Conservation (phyloP, 2,888 invertebrate genomes). For the Agriopis marginaria region DNA sequence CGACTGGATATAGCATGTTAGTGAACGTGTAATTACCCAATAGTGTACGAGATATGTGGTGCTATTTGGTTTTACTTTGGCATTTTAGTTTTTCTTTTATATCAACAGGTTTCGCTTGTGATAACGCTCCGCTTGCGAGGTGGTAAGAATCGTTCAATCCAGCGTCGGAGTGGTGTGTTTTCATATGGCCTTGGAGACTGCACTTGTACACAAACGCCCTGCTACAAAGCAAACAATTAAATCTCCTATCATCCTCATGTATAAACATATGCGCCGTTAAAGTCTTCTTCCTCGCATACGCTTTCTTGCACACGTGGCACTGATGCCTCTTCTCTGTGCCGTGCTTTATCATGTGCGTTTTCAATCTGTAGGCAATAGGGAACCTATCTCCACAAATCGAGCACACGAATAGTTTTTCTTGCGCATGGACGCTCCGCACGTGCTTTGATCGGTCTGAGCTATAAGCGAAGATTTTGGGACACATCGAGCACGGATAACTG, state of each 20-base stretch:
- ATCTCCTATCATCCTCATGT: constrained; percentile 47
- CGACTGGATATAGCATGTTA: too few relatives aligned
- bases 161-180: constrained; percentile 40
- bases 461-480: constrained; percentile 26
- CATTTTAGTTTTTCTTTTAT: too few relatives aligned
- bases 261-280: constrained; percentile 52
- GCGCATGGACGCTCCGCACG: neutral
- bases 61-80: too few relatives aligned
- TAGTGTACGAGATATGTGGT: too few relatives aligned
- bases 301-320: constrained; percentile 65
- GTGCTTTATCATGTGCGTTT: constrained; percentile 58
- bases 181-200: constrained; percentile 32
- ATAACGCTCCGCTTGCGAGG: neutral
- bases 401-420: constrained; percentile 5
- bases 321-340: constrained; percentile 61
- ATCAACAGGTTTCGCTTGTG: too few relatives aligned
- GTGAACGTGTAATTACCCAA: too few relatives aligned
- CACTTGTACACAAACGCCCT: constrained; percentile 46
- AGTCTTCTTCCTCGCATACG: constrained; percentile 47
- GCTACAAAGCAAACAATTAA: constrained; percentile 42
- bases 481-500: constrained; percentile 31
- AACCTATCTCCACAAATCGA: constrained; percentile 7
- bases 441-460: neutral
- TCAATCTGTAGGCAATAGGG: constrained; percentile 2
- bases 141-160: neutral